Percentiles rank a stretch among this genome's conserved stretches.
Evolutionary conservation across 2,888 invertebrate species (phyloP).

Genomic region (Atrina japonica): DNA sequence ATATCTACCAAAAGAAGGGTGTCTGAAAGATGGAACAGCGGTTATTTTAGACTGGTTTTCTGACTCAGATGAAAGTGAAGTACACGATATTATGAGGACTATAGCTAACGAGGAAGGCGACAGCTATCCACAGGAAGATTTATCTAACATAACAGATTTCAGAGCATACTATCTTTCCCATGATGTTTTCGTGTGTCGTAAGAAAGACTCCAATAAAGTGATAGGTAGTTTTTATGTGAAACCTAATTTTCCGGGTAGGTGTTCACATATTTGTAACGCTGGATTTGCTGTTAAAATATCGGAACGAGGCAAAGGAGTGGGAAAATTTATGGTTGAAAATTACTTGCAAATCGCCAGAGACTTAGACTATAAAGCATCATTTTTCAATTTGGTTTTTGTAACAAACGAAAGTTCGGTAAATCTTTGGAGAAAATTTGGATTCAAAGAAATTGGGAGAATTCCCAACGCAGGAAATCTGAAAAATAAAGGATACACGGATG

Average conservation of each 20-base stretch:
- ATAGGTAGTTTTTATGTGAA: constrained; percentile 63
- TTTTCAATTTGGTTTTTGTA: constrained; percentile 64
- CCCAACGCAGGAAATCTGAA: constrained; percentile 66
- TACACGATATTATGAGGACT: constrained; percentile 49
- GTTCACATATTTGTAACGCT: constrained; percentile 61
- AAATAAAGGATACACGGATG: constrained; percentile 53
- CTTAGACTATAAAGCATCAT: constrained; percentile 59
- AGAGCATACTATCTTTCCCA: constrained; percentile 57
- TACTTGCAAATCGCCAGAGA: constrained; percentile 58
- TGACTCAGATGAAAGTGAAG: constrained; percentile 47
- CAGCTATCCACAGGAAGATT: constrained; percentile 58
- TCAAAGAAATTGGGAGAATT: constrained; percentile 56
- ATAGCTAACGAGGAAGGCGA: constrained; percentile 59
- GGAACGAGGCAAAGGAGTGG: constrained; percentile 52
- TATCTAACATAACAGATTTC: constrained; percentile 54
- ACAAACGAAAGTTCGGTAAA: constrained; percentile 51
- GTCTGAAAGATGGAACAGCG: constrained; percentile 41
- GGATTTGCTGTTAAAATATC: constrained; percentile 57
- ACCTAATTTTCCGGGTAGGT: constrained; percentile 66
- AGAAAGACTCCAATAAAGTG: constrained; percentile 45
- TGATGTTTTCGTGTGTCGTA: constrained; percentile 57
- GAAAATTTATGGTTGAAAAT: constrained; percentile 51
- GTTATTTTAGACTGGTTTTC: constrained; percentile 47
- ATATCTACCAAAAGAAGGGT: constrained; percentile 48
- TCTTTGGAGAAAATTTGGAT: constrained; percentile 58